A percentile compares a stretch with the other conserved stretches of the same genome.
phyloP scores from a whole-genome alignment of 2,797 vertebrate species.

The Argentina silus region DNA sequence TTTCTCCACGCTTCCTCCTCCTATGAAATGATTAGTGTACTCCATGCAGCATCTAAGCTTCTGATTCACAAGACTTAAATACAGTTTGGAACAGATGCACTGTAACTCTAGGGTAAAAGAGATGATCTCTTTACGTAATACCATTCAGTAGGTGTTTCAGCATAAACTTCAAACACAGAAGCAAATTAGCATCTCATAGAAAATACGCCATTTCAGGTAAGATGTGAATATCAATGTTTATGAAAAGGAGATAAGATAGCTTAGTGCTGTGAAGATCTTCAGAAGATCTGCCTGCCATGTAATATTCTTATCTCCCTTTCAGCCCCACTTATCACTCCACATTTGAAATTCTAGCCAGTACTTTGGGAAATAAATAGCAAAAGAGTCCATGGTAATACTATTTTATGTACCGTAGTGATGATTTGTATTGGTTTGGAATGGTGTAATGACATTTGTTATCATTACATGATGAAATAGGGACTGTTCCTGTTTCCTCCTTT shows the following conservation, averaged over 20 bases:
- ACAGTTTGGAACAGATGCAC: constrained; percentile 14
- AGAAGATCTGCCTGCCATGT: too few relatives aligned
- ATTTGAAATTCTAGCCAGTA: background rate
- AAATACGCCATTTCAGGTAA: constrained; percentile 10
- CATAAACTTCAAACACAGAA: constrained; percentile 12
- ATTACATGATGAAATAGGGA: too few relatives aligned
- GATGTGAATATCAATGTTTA: too few relatives aligned
- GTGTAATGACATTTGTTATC: too few relatives aligned
- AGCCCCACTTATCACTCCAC: background rate
- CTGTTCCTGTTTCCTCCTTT: too few relatives aligned
- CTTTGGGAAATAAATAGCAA: background rate
- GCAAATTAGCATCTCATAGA: constrained; percentile 2
- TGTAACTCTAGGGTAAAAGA: constrained; percentile 24
- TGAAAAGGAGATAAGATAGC: background rate
- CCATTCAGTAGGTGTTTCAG: constrained; percentile 17
- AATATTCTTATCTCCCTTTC: background rate
- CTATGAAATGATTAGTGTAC: constrained; percentile 39
- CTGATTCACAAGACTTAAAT: constrained; percentile 24
- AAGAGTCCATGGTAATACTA: background rate
- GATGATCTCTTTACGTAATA: constrained; percentile 25
- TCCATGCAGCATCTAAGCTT: constrained; percentile 15
- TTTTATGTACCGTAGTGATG: background rate
- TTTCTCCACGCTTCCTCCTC: constrained; percentile 18
- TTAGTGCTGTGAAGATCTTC: background rate
- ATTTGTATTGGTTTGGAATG: too few relatives aligned